A percentile compares a stretch with the other conserved stretches of the same genome.
Evolutionary conservation across 2,113 vertebrate genomes (phyloP).

Genomic region (Shinisaurus crocodilurus): DNA sequence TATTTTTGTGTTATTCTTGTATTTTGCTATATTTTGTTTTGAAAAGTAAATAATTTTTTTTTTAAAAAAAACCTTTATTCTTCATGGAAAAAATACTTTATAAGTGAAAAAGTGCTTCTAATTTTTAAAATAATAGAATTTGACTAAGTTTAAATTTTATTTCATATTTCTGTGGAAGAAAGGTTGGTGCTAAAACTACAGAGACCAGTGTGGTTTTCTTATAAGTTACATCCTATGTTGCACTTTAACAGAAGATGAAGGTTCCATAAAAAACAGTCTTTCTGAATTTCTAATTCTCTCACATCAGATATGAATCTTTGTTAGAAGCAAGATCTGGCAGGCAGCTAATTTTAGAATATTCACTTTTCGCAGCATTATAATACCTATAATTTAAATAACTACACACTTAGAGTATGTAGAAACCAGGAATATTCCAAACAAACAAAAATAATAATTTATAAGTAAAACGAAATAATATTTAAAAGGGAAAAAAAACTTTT

Average conservation of each 20-base stretch:
- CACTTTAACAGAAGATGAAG: constrained; percentile 69
- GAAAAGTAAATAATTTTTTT: no score
- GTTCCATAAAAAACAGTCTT: constrained; percentile 67
- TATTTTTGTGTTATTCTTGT: no score
- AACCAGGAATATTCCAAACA: constrained; percentile 74
- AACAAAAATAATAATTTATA: constrained; percentile 83
- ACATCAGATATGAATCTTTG: constrained; percentile 71
- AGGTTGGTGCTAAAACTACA: constrained; percentile 58
- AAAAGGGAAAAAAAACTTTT: constrained; percentile 79
- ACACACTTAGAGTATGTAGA: constrained; percentile 75
- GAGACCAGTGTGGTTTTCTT: constrained; percentile 47
- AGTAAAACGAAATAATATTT: constrained; percentile 87
- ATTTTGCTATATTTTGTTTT: no score
- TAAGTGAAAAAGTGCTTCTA: not conserved
- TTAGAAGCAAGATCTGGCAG: constrained; percentile 71
- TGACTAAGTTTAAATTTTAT: constrained; percentile 36
- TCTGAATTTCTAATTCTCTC: constrained; percentile 74
- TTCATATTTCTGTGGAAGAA: constrained; percentile 57
- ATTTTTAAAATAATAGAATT: constrained; percentile 46
- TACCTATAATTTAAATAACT: constrained; percentile 82
- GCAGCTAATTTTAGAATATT: constrained; percentile 77
- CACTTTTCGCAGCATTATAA: constrained; percentile 76
- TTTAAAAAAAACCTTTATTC: no score
- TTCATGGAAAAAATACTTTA: not conserved
- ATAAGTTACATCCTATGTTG: constrained; percentile 52